These are phyloP conservation scores for Sorex maritimensis DNA, from an alignment of 2,797 vertebrate species.

Conservation along the genomic window DNA sequence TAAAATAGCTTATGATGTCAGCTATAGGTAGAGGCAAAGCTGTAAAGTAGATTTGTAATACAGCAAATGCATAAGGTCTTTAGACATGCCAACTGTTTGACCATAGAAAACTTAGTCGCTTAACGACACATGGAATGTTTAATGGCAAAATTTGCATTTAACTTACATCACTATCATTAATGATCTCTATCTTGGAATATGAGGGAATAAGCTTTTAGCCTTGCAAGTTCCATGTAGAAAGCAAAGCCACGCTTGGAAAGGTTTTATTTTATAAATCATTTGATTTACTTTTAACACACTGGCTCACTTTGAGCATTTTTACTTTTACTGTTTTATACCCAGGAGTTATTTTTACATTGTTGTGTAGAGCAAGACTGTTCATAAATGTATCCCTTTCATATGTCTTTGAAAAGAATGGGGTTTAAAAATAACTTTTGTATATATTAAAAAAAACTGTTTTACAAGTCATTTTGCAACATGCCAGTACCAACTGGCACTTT, in stretches of 20 bases:
- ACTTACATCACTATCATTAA: neutral
- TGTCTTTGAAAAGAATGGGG: constrained; percentile 49
- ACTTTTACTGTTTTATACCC: constrained; percentile 66
- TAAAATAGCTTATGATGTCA: constrained; percentile 79
- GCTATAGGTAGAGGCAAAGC: constrained; percentile 80
- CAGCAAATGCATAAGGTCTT: constrained; percentile 70
- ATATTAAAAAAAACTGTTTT: constrained; percentile 77
- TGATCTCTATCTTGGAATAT: neutral
- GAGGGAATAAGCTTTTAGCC: neutral
- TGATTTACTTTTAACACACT: constrained; percentile 28
- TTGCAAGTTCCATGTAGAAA: neutral
- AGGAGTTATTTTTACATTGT: constrained; percentile 57
- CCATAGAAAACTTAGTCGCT: constrained; percentile 26
- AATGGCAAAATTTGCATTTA: neutral
- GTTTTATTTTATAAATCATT: constrained; percentile 64
- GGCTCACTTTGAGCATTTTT: constrained; percentile 40
- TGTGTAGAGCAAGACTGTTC: constrained; percentile 47
- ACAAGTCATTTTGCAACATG: constrained; percentile 69
- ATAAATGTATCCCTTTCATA: constrained; percentile 57
- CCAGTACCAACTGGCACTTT: constrained; percentile 76
- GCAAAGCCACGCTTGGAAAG: constrained; percentile 21
- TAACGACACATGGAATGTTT: neutral
- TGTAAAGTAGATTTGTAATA: constrained; percentile 79
- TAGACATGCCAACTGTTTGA: constrained; percentile 53
- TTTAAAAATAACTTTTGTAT: constrained; percentile 47